Conservation (phyloP, 2,797 vertebrate genomes). For the Phalloptychus januarius region DNA sequence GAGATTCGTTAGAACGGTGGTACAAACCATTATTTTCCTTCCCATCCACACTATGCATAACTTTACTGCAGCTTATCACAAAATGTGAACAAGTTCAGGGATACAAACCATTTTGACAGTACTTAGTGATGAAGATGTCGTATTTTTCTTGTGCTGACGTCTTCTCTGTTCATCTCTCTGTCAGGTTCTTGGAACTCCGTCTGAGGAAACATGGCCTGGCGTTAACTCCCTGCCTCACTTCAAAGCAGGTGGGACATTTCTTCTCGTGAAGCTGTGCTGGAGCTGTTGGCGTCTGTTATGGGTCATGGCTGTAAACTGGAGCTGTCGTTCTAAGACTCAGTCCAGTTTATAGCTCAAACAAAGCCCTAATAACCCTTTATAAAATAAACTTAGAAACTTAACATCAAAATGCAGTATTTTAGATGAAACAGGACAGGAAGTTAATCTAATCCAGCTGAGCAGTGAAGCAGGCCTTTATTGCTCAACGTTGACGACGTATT, state of each 20-base stretch:
- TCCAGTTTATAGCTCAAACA: background rate
- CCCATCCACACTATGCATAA: background rate
- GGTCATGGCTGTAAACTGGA: background rate
- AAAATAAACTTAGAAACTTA: background rate
- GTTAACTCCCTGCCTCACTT: slow-evolving; percentile 91
- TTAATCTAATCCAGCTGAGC: background rate
- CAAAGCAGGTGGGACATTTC: slow-evolving; percentile 84
- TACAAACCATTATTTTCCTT: background rate
- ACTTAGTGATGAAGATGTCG: background rate
- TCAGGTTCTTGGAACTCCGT: slow-evolving; percentile 91
- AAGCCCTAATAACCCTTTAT: background rate
- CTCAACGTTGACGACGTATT: background rate
- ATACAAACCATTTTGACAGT: background rate
- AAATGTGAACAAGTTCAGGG: background rate
- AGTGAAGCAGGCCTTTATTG: background rate
- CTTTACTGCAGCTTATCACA: background rate
- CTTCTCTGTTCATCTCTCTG: slow-evolving; percentile 7
- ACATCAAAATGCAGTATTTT: background rate
- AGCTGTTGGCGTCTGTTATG: too few species aligned
- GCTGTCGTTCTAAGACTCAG: background rate
- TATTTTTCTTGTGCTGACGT: background rate
- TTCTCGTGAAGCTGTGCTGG: background rate
- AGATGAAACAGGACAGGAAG: background rate
- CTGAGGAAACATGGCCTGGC: slow-evolving; percentile 91
- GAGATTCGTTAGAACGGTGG: background rate